These are phyloP conservation scores for Eurosta solidaginis DNA, from an alignment of 1,140 invertebrate species.

Conservation along the genomic window DNA sequence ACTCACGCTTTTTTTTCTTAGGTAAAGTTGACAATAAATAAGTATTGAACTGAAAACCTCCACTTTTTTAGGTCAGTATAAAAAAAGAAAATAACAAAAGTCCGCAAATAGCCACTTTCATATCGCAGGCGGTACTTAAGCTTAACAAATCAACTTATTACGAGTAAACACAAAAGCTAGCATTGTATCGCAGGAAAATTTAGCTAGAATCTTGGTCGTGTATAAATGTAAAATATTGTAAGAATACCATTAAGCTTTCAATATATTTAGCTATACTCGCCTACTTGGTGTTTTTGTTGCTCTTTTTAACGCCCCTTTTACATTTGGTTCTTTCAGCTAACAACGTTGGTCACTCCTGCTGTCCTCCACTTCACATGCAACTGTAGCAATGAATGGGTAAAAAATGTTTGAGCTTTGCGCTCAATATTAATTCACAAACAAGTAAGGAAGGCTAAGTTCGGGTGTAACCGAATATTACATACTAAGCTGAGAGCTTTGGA, in stretches of 20 bases:
- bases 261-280: not conserved
- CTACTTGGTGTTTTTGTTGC: not conserved
- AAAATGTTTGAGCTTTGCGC: not conserved
- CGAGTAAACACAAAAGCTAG: not conserved
- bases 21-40: no score
- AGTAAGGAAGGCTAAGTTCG: no score
- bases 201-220: not conserved
- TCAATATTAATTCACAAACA: slow-evolving; percentile 17
- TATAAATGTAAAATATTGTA: not conserved
- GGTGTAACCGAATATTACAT: no score
- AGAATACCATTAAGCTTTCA: not conserved
- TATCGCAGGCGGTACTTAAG: not conserved
- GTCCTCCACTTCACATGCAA: not conserved
- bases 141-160: not conserved
- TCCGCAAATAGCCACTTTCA: no score
- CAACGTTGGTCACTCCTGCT: not conserved
- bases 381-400: not conserved
- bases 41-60: no score
- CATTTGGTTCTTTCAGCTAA: not conserved
- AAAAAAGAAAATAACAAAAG: not conserved
- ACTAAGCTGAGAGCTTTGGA: no score
- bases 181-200: not conserved
- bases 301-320: not conserved
- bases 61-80: no score
- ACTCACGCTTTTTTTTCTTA: no score